Evolutionary conservation across 2,113 vertebrate species (phyloP), one percentile per base, ranked within the genome.

Genomic region (Spilogale gracilis): DNA sequence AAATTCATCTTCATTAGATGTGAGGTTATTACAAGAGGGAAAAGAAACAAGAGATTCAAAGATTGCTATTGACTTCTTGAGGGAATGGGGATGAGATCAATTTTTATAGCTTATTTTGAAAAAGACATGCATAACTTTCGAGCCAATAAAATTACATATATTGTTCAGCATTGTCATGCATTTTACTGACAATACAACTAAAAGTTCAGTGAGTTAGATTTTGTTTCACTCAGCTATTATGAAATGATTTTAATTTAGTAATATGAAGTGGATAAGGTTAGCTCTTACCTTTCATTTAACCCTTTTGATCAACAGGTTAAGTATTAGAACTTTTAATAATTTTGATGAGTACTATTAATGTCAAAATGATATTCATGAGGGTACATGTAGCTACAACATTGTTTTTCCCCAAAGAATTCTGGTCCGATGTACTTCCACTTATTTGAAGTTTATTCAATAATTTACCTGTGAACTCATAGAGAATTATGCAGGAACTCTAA

Each of bases 101-200:
- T 98, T 94, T 98, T 98, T 98, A 96, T 95, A 85, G 94, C 95
- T 94, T 81, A 95, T 96, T 97, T 97, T 89, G 91, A 96, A 94
- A 94, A 96, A 97, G 93, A 87, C 86, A 32, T 81, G 30, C 91
- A 95, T 93, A 96, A 93, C 58, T 97, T 97, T 93, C 52, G 94
- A 95, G 86, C 79, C 94, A 94, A 93, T 94, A 95, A 95, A 90
- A 94, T 63, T 54, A 54, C 30, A 78, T 65, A 45, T n/a, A 83
- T 76, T 94, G 76, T 50, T 93, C 65, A 89, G 95, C 63, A 78
- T 82, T 95, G 88, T 84, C 50, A 52, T 96, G 38, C 32, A 79
- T 97, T 97, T 97, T 96, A 94, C 91, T 97, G 65, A 97, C 48
- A 63, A 9, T 18, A 92, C 92, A 96, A 50, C 58, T 87, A 38